phyloP scores from a whole-genome alignment of 1,140 invertebrate species.

The Sminthurinus signatus region DNA sequence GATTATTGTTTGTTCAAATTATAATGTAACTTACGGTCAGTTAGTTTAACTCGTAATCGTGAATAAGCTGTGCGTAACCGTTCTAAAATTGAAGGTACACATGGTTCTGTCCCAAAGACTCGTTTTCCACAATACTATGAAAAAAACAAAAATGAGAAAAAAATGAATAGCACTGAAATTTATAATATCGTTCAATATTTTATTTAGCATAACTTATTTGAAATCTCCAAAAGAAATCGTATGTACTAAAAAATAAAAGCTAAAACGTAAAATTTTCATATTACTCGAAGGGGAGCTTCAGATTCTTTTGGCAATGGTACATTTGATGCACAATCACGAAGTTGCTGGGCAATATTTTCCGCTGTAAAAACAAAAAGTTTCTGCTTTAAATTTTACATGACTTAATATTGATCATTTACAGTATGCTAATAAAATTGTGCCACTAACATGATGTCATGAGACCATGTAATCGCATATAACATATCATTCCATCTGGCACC shows the following conservation, averaged over 20 bases:
- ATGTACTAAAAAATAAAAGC: no score
- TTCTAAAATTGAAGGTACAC: conserved; percentile 36
- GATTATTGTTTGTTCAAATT: no score
- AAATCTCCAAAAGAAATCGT: no score
- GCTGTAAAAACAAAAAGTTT: no score
- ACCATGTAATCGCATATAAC: conserved; percentile 31
- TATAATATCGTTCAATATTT: no score
- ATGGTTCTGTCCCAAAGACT: conserved; percentile 37
- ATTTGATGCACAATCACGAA: conserved; percentile 37
- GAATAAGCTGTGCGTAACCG: conserved; percentile 36
- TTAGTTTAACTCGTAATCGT: conserved; percentile 32
- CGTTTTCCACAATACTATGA: conserved; percentile 34
- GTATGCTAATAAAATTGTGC: not conserved
- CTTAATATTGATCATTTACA: no score
- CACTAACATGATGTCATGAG: conserved; percentile 33
- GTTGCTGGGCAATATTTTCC: conserved; percentile 34
- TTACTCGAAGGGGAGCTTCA: conserved; percentile 23
- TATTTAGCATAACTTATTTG: no score
- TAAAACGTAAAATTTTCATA: not conserved
- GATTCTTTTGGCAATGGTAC: conserved; percentile 32
- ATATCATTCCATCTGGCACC: conserved; percentile 33
- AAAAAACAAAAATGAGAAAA: not conserved
- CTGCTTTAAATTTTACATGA: no score
- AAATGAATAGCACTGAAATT: no score
- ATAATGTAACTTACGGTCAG: no score